These are phyloP conservation scores for Hyposoter dolosus DNA, from an alignment of 2,888 invertebrate genomes.

Conservation along the genomic window DNA sequence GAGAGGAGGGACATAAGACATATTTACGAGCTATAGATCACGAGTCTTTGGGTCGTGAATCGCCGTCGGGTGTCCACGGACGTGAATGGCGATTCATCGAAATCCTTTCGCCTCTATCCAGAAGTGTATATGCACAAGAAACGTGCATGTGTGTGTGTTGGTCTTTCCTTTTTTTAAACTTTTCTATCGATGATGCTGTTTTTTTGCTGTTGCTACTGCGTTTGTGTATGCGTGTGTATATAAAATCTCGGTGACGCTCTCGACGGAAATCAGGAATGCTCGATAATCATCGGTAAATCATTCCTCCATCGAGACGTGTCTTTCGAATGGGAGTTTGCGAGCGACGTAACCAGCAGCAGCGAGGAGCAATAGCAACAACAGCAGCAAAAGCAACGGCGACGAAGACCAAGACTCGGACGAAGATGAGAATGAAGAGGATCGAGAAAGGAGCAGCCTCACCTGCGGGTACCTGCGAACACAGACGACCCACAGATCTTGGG, in stretches of 20 bases:
- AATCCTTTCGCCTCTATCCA: conserved; percentile 63
- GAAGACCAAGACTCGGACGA: conserved; percentile 40
- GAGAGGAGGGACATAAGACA: conserved; percentile 31
- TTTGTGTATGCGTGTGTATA: conserved; percentile 19
- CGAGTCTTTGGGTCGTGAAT: conserved; percentile 68
- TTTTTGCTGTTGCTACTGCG: conserved; percentile 14
- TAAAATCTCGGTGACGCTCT: conserved; percentile 50
- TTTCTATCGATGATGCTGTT: conserved; percentile 53
- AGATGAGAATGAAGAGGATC: conserved; percentile 61
- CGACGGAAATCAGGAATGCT: conserved; percentile 77
- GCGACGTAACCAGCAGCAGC: conserved; percentile 56
- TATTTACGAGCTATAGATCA: conserved; percentile 72
- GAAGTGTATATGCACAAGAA: conserved; percentile 16
- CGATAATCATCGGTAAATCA: conserved; percentile 82
- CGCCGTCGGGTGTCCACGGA: conserved; percentile 64
- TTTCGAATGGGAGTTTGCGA: conserved; percentile 51
- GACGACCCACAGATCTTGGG: conserved; percentile 72
- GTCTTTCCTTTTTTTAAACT: conserved; percentile 21
- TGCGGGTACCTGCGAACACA: conserved; percentile 70
- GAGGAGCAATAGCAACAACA: conserved; percentile 40
- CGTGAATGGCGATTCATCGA: conserved; percentile 67
- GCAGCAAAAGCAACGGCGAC: conserved; percentile 8
- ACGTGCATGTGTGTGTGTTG: background rate
- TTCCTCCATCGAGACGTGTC: conserved; percentile 68
- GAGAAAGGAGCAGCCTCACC: conserved; percentile 62